These are phyloP conservation scores for Anisognathus igniventris DNA, from an alignment of 2,797 vertebrate species.

Conservation along the genomic window DNA sequence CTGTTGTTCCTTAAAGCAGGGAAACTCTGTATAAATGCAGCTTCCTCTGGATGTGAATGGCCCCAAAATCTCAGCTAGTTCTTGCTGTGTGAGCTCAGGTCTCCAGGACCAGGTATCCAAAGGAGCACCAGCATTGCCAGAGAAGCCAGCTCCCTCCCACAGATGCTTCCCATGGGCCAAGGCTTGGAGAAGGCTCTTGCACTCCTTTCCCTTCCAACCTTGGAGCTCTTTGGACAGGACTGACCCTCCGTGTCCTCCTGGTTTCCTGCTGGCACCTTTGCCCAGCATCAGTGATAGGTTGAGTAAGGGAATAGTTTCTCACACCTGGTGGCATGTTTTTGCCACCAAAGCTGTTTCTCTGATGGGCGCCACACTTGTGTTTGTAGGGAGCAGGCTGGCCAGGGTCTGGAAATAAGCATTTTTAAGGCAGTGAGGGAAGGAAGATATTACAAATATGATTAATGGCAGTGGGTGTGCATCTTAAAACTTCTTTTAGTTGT, in stretches of 20 bases:
- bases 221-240: background rate
- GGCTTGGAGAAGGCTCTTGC: background rate
- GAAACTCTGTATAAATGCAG: background rate
- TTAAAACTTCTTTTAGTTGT: slow-evolving; percentile 35
- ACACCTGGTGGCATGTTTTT: background rate
- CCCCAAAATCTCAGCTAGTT: background rate
- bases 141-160: background rate
- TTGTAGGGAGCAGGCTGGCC: background rate
- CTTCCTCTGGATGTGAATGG: background rate
- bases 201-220: background rate
- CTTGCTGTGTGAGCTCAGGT: background rate
- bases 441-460: slow-evolving; percentile 16
- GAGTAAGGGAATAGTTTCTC: background rate
- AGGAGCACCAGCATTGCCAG: background rate
- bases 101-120: background rate
- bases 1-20: background rate
- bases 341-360: background rate
- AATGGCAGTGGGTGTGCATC: slow-evolving; percentile 22
- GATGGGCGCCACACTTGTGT: background rate
- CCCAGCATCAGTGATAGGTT: background rate
- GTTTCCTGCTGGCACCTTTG: background rate
- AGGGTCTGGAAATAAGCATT: background rate
- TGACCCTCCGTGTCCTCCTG: background rate
- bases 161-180: background rate
- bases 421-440: background rate